Percentiles rank a stretch among this genome's conserved stretches.
phyloP scores from a whole-genome alignment of 2,888 invertebrate species.

The Tricholauxania praeusta region DNA sequence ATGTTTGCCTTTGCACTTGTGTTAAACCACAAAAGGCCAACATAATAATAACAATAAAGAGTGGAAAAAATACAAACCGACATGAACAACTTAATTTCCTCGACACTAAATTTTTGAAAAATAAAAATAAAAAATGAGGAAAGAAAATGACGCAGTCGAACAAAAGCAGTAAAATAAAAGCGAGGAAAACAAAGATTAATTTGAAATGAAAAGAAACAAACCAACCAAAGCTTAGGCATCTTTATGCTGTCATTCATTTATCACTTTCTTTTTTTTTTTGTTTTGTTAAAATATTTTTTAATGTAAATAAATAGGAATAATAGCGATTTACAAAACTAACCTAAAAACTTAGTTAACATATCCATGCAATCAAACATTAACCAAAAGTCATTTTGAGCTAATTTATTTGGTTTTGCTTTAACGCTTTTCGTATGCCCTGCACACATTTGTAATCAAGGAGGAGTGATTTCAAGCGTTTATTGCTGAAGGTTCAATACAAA shows the following conservation, averaged over 20 bases:
- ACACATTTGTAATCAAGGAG: too few species aligned
- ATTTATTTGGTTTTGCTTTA: too few species aligned
- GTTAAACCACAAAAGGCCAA: conserved; percentile 17
- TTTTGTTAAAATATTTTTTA: not conserved
- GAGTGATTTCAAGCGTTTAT: too few species aligned
- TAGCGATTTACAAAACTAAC: not conserved
- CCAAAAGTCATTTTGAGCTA: not conserved
- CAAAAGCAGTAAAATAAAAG: not conserved
- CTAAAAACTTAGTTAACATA: not conserved
- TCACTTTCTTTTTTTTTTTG: conserved; percentile 29
- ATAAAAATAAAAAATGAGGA: not conserved
- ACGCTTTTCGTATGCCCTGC: too few species aligned
- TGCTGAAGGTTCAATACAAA: too few species aligned
- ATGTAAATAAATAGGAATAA: conserved; percentile 6
- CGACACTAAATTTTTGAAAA: not conserved
- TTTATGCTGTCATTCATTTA: conserved; percentile 47
- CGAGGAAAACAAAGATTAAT: not conserved
- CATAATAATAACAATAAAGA: not conserved
- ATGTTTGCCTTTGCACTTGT: conserved; percentile 13
- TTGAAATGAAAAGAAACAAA: not conserved
- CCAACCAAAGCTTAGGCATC: not conserved
- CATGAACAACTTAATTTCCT: too few species aligned
- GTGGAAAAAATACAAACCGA: not conserved
- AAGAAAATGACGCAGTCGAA: not conserved
- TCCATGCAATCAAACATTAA: not conserved